Base-by-base conservation (phyloP, 2,797 vertebrate genomes). In the Sebastiscus albofasciatus region DNA sequence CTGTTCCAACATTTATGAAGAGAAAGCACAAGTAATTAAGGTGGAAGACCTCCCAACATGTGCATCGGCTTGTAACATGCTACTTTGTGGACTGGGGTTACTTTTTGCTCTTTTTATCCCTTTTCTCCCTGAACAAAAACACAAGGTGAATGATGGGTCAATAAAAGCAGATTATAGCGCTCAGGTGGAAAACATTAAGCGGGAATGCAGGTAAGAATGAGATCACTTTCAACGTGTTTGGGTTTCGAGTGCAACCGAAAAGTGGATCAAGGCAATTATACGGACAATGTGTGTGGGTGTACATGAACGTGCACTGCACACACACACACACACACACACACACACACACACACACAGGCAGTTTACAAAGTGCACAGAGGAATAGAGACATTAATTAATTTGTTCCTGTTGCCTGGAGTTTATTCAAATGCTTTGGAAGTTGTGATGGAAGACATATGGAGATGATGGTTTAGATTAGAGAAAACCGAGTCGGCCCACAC, bases 361-460 rank as follows among this genome's bases (percentile, higher is more conserved):
- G 79, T 90, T 87, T 88, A 87, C 69, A 83, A 72, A 90, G 67
- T 34, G 75, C 71, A 84, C 86, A 79, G 85, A 93, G 83, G 80
- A 91, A 86, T 82, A 90, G 82, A 85, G 77, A 84, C 91, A 93
- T 90, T 94, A 94, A 96, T 95, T 91, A 93, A 96, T 95, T 91
- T 94, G 92, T 95, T 96, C 93, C 93, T 93, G 90, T 93, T 90
- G 90, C 91, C 88, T 90, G 83, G 89, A 87, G 87, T 94, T 92
- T 87, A 90, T 91, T 90, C 89, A 88, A 90, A 93, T 88, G 88
- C 92, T 93, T 90, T 88, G 83, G 83, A 90, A 79, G 87, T 81
- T 85, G 81, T 93, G 94, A 96, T 95, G 92, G 90, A 89, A 94
- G 93, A 95, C 96, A 96, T 90, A 89, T 96, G 96, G 89, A 85